These are phyloP conservation scores for Philypnodon macrostomus DNA, from an alignment of 2,797 vertebrate genomes.

Conservation along the genomic window DNA sequence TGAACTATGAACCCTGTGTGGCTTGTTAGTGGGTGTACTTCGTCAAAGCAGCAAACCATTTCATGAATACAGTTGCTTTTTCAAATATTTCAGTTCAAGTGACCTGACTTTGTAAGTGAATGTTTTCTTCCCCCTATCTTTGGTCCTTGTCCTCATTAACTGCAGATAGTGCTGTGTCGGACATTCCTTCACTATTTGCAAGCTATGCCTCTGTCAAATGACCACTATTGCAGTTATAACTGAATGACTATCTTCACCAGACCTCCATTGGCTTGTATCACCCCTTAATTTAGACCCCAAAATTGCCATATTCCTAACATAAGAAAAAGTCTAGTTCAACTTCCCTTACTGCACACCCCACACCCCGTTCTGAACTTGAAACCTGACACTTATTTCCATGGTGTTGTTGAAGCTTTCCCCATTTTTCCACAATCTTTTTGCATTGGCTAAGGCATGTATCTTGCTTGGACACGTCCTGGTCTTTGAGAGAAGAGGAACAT, in stretches of 20 bases:
- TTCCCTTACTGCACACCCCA: slow-evolving; percentile 20
- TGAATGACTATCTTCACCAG: neutral
- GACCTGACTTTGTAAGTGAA: slow-evolving; percentile 31
- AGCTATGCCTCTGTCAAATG: slow-evolving; percentile 60
- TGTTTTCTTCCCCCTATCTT: slow-evolving; percentile 19
- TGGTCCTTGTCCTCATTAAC: slow-evolving; percentile 33
- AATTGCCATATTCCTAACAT: slow-evolving; percentile 26
- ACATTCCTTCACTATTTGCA: slow-evolving; percentile 52
- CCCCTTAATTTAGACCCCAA: no score
- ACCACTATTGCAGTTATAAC: slow-evolving; percentile 28
- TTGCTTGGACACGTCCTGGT: slow-evolving; percentile 54
- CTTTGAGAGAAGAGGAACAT: slow-evolving; percentile 27
- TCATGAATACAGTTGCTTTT: neutral
- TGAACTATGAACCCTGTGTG: slow-evolving; percentile 52
- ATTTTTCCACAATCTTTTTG: slow-evolving; percentile 34
- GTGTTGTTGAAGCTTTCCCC: slow-evolving; percentile 21
- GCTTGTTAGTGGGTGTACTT: neutral
- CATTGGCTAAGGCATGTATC: slow-evolving; percentile 36
- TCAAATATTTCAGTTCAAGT: neutral
- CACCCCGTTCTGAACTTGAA: slow-evolving; percentile 38
- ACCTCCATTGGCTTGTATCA: neutral
- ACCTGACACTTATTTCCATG: slow-evolving; percentile 52
- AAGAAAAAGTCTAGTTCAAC: slow-evolving; percentile 31
- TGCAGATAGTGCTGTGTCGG: slow-evolving; percentile 52
- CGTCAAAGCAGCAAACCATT: neutral